Evolutionary conservation across 2,888 invertebrate genomes (phyloP).

Genomic region (Hemaris fuciformis): DNA sequence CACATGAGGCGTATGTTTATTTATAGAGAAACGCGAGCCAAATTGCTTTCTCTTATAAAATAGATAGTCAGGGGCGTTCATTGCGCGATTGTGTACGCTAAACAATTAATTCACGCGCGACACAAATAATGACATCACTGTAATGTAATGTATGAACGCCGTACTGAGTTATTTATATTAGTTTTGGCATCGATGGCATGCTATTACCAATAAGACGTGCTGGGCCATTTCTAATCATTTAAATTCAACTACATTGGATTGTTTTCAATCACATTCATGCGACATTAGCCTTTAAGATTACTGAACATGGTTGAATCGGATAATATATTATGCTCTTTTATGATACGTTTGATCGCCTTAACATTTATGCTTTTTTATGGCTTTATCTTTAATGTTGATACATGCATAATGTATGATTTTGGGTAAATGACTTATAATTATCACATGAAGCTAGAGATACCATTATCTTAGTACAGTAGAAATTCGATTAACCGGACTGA

Average conservation of each 20-base stretch:
- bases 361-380: too few relatives aligned
- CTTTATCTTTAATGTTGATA: too few relatives aligned
- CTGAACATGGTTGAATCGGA: too few relatives aligned
- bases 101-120: slow-evolving; percentile 28
- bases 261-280: too few relatives aligned
- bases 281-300: too few relatives aligned
- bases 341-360: too few relatives aligned
- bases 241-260: background rate
- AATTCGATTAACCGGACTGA: too few relatives aligned
- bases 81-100: slow-evolving; percentile 22
- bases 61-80: slow-evolving; percentile 26
- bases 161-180: slow-evolving; percentile 1
- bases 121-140: slow-evolving; percentile 15
- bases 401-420: background rate
- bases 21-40: slow-evolving; percentile 64
- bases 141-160: background rate
- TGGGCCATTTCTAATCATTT: background rate
- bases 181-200: slow-evolving; percentile 22
- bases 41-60: slow-evolving; percentile 69
- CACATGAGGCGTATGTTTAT: slow-evolving; percentile 48
- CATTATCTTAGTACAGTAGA: background rate
- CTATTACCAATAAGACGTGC: background rate
- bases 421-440: background rate
- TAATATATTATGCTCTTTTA: too few relatives aligned
- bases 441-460: background rate